These are phyloP conservation scores for Cyphomyrus plagiostoma DNA, from an alignment of 2,113 vertebrate genomes.

Conservation along the genomic window DNA sequence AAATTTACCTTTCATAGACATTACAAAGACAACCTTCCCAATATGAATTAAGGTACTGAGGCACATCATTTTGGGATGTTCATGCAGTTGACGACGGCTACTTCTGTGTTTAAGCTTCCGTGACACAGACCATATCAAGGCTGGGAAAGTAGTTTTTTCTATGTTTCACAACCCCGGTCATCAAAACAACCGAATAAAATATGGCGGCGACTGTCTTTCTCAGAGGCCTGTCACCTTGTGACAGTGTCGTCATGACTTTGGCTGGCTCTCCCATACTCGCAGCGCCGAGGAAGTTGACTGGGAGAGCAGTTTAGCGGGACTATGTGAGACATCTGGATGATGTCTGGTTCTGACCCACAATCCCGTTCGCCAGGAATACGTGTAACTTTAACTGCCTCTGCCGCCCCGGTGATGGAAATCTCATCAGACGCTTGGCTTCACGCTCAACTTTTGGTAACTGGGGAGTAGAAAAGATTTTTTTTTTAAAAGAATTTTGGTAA, in stretches of 20 bases:
- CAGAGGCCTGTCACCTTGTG: not conserved
- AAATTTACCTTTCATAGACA: not conserved
- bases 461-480: not conserved
- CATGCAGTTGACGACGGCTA: not conserved
- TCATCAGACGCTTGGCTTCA: not conserved
- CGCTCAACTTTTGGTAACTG: not conserved
- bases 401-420: not conserved
- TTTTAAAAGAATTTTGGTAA: not conserved
- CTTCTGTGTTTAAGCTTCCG: not conserved
- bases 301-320: not conserved
- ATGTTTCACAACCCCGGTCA: not conserved
- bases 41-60: not conserved
- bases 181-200: not conserved
- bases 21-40: not conserved
- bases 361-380: not conserved
- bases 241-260: not conserved
- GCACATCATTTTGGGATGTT: not conserved
- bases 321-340: not conserved
- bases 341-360: not conserved
- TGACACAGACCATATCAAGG: not conserved
- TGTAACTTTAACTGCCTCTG: not conserved
- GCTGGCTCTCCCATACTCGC: not conserved
- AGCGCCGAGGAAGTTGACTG: not conserved
- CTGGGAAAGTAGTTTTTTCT: not conserved
- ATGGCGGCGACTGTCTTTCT: not conserved